These are phyloP conservation scores for Endotricha flammealis DNA, from an alignment of 2,888 invertebrate genomes.

Conservation along the genomic window DNA sequence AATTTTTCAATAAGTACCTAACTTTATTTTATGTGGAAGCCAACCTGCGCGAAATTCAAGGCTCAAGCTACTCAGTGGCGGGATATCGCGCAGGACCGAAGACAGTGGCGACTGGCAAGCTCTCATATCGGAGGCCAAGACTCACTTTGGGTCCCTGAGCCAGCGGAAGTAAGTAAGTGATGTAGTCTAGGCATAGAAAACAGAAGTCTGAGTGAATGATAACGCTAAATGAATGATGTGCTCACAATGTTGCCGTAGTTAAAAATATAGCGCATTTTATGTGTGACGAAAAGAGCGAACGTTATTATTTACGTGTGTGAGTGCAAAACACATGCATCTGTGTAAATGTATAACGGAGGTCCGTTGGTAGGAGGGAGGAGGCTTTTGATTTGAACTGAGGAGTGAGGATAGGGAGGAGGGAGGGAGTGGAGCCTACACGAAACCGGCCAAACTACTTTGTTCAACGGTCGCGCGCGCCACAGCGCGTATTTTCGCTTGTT, in stretches of 20 bases:
- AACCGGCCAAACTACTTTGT: constrained; percentile 74
- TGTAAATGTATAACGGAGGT: constrained; percentile 20
- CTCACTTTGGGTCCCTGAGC: too few species aligned
- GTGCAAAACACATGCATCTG: constrained; percentile 16
- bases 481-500: constrained; percentile 64
- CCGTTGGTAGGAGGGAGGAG: constrained; percentile 41
- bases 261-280: too few species aligned
- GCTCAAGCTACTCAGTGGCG: too few species aligned
- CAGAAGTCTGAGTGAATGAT: constrained; percentile 18
- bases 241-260: too few species aligned
- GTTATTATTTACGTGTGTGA: constrained; percentile 8
- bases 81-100: too few species aligned
- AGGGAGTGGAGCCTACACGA: constrained; percentile 42
- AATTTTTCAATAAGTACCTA: too few species aligned
- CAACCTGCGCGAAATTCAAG: too few species aligned
- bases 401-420: constrained; percentile 42
- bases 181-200: too few species aligned
- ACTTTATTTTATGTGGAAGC: too few species aligned
- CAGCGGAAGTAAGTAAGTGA: too few species aligned
- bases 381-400: constrained; percentile 43
- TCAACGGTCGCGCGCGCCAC: constrained; percentile 68
- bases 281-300: constrained; percentile 1
- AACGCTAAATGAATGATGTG: constrained; percentile 13
- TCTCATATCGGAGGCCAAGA: too few species aligned
- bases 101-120: too few species aligned